Conservation (phyloP, 2,113 vertebrate species). For the Leptosomus discolor region DNA sequence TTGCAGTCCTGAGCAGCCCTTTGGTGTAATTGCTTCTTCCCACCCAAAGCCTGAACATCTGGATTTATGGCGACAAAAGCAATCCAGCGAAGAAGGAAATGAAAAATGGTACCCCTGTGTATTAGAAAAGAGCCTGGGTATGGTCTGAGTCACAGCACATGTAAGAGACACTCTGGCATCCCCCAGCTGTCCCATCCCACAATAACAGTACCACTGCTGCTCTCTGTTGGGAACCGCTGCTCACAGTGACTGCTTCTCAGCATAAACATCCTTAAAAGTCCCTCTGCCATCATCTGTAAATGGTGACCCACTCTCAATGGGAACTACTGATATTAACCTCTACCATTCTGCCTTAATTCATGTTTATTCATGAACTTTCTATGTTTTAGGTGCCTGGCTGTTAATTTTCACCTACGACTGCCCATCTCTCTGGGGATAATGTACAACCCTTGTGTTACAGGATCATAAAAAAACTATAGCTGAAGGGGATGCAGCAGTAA, state of each 20-base stretch:
- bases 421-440: not conserved
- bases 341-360: not conserved
- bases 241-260: not conserved
- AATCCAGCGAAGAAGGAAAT: not conserved
- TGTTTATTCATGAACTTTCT: not conserved
- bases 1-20: not conserved
- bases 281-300: not conserved
- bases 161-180: not conserved
- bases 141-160: not conserved
- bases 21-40: not conserved
- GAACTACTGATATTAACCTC: not conserved
- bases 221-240: not conserved
- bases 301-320: not conserved
- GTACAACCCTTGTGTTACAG: not conserved
- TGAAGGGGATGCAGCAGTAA: not conserved
- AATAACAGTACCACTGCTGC: not conserved
- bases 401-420: not conserved
- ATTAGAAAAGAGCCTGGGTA: not conserved
- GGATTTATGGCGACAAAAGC: not conserved
- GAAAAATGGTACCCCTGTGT: not conserved
- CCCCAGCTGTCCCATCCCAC: not conserved
- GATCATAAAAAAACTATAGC: not conserved
- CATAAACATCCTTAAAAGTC: not conserved
- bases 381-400: not conserved
- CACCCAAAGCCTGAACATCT: not conserved